Percentiles rank a stretch among this genome's conserved stretches.
Conservation (phyloP, 1,140 invertebrate genomes). For the Sweltsa coloradensis region DNA sequence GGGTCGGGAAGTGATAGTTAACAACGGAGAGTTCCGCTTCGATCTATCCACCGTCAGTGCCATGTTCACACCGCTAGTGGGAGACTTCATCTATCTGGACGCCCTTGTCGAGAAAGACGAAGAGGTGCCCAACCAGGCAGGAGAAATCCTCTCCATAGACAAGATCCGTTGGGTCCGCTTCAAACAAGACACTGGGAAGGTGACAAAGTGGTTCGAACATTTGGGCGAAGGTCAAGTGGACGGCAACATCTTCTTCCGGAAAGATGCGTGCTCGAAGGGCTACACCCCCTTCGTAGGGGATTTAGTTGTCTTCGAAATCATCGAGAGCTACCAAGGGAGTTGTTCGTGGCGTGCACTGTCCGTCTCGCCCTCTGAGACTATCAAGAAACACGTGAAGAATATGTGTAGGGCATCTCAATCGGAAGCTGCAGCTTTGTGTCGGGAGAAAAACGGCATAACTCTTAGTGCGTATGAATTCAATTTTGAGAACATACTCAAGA, state of each 20-base stretch:
- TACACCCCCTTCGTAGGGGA: slow-evolving; percentile 39
- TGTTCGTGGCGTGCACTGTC: slow-evolving; percentile 46
- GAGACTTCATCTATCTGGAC: slow-evolving; percentile 46
- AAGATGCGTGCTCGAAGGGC: slow-evolving; percentile 32
- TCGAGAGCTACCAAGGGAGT: slow-evolving; percentile 50
- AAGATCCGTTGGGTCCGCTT: slow-evolving; percentile 39
- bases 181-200: slow-evolving; percentile 32
- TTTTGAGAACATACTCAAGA: too few species aligned
- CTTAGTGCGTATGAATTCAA: too few species aligned
- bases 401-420: too few species aligned
- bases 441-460: too few species aligned
- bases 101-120: slow-evolving; percentile 39
- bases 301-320: slow-evolving; percentile 29
- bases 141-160: slow-evolving; percentile 41
- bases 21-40: slow-evolving; percentile 35
- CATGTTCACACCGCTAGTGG: slow-evolving; percentile 31
- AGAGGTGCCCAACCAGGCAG: slow-evolving; percentile 30
- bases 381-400: too few species aligned
- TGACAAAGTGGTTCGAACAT: slow-evolving; percentile 38
- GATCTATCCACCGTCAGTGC: slow-evolving; percentile 38
- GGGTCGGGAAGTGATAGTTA: slow-evolving; percentile 35
- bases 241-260: slow-evolving; percentile 39
- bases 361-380: too few species aligned
- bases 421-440: too few species aligned
- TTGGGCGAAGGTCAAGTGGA: slow-evolving; percentile 35